Percentiles rank a stretch among this genome's conserved stretches.
These are phyloP conservation scores for Motacilla alba DNA, from an alignment of 2,113 vertebrate genomes.

Conservation along the genomic window DNA sequence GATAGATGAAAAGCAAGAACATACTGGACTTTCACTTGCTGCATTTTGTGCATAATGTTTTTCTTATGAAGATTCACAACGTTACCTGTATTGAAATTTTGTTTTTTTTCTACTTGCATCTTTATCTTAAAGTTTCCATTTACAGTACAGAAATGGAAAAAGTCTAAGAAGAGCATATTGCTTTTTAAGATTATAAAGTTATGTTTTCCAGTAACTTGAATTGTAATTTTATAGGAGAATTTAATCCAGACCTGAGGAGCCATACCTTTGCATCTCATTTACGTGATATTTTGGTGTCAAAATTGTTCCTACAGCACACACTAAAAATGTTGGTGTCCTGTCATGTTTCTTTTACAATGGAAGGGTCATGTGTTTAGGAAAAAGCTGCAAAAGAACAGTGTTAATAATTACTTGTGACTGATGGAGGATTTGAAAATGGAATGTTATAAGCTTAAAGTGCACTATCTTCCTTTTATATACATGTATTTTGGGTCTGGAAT, in stretches of 20 bases:
- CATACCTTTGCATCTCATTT: conserved; percentile 53
- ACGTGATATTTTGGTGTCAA: not conserved
- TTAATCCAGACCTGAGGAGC: conserved; percentile 62
- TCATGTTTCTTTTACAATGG: not conserved
- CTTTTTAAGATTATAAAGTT: conserved; percentile 75
- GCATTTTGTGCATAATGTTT: conserved; percentile 74
- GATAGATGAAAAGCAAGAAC: conserved; percentile 9
- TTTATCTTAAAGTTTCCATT: conserved; percentile 76
- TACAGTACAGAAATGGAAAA: conserved; percentile 70
- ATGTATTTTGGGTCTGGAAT: conserved; percentile 13
- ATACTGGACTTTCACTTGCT: conserved; percentile 60
- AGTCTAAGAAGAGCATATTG: conserved; percentile 75
- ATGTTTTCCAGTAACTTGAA: conserved; percentile 75
- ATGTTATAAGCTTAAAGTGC: conserved; percentile 19
- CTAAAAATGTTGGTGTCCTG: not conserved
- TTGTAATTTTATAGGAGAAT: conserved; percentile 68
- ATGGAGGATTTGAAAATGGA: conserved; percentile 15
- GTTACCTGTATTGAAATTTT: conserved; percentile 64
- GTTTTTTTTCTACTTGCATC: conserved; percentile 59
- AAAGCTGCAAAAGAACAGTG: not conserved
- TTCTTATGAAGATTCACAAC: conserved; percentile 69
- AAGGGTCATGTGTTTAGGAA: not conserved
- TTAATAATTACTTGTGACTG: conserved; percentile 12
- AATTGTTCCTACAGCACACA: conserved; percentile 3
- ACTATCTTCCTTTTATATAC: conserved; percentile 50